Conservation (phyloP, 2,888 invertebrate species). For the Dryomyza anilis region DNA sequence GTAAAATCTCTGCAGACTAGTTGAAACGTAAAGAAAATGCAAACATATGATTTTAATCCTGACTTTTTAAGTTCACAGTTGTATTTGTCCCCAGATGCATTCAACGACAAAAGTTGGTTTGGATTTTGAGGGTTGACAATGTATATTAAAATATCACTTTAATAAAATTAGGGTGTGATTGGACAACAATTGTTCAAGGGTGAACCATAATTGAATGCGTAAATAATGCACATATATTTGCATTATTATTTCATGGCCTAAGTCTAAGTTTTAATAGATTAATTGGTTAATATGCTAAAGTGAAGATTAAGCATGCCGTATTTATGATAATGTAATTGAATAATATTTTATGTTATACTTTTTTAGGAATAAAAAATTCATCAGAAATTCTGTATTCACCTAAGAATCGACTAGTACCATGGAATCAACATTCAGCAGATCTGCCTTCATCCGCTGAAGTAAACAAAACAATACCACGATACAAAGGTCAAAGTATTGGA, state of each 20-base stretch:
- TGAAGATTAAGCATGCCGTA: slow-evolving; percentile 4
- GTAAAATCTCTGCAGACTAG: neutral
- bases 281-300: slow-evolving; percentile 23
- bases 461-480: slow-evolving; percentile 41
- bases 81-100: slow-evolving; percentile 30
- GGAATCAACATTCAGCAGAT: slow-evolving; percentile 54
- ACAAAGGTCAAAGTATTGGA: slow-evolving; percentile 70
- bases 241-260: neutral
- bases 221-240: slow-evolving; percentile 42
- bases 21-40: slow-evolving; percentile 45
- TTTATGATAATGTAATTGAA: neutral
- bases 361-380: slow-evolving; percentile 56
- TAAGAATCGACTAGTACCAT: slow-evolving; percentile 54
- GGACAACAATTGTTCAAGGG: slow-evolving; percentile 61
- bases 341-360: slow-evolving; percentile 31
- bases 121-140: slow-evolving; percentile 49
- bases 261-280: slow-evolving; percentile 12
- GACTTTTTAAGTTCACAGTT: slow-evolving; percentile 52
- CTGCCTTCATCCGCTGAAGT: slow-evolving; percentile 45
- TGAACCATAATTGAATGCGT: slow-evolving; percentile 59
- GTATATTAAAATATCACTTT: slow-evolving; percentile 60
- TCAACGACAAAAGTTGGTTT: neutral
- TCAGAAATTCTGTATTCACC: slow-evolving; percentile 56
- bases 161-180: slow-evolving; percentile 62
- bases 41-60: slow-evolving; percentile 58